Base-by-base conservation (phyloP, 1,140 invertebrate species). In the Diachasmimorpha longicaudata region DNA sequence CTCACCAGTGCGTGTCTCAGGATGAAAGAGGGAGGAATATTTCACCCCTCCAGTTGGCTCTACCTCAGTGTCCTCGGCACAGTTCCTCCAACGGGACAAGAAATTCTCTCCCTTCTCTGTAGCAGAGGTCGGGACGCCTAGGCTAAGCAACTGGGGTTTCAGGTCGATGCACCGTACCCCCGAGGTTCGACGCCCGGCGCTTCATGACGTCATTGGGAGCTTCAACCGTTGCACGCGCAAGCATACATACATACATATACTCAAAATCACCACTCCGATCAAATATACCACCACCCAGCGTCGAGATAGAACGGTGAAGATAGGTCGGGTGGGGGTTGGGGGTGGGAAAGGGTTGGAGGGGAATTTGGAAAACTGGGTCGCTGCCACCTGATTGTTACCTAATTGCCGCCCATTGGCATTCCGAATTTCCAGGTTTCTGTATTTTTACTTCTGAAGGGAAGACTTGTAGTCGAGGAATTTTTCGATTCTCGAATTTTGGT, bases 141-240 rank as follows among this genome's bases (percentile, higher is more conserved):
- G 79, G 67, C 75, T 52, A 71, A 55, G 83, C 81, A 84, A 85
- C 82, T 83, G 80, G 82, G 83, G 75, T 85, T 87, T 85, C 82
- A 85, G 86, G 85, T 86, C 85, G 85, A 85, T 86, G 84, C 85
- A 85, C 86, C 79, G 79, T 78, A 77, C 79, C 80, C 80, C 79
- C 75, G 68, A 79, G 77, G 87, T 88, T 87, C 86, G 86, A 83
- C 81, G 86, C 80, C 83, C 86, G 81, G 81, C 80, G 78, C 80
- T 81, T 82, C 67, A 84, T 88, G 86, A 87, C 87, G 87, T 88
- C 86, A 88, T 85, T 84, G 81, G 73, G 25, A 78, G 76, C 70
- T 76, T 77, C 75, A 23, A 74, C 21, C 42, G 58, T 70, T 73
- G 72, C 69, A 67, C 68, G 58, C 70, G 42, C 72, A 52, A 52